A percentile compares a stretch with the other conserved stretches of the same genome.
Conservation (phyloP, 2,797 vertebrate species). For the Lepus townsendii region DNA sequence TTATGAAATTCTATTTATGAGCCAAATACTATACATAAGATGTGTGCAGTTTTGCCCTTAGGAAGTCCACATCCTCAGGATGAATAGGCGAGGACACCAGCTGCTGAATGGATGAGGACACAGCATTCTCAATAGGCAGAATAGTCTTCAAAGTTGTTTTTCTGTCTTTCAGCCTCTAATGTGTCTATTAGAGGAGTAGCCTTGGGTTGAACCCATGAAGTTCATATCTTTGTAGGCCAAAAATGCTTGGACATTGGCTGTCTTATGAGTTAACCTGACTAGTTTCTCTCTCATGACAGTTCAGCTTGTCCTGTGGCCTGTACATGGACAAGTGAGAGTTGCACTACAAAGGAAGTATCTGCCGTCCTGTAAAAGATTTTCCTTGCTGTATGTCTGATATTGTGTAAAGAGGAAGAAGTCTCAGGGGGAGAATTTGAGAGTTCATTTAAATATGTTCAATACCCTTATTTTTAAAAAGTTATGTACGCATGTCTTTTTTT, state of each 20-base stretch:
- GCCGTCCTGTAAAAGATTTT: neutral
- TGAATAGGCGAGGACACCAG: too few relatives aligned
- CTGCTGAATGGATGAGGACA: neutral
- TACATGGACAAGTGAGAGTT: neutral
- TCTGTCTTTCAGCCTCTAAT: neutral
- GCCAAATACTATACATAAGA: neutral
- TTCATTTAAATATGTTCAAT: neutral
- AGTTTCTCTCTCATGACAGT: neutral
- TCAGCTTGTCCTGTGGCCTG: neutral
- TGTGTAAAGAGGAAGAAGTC: neutral
- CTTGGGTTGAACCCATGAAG: neutral
- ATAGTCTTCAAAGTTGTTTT: neutral
- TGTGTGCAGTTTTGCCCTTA: neutral
- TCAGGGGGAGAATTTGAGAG: neutral
- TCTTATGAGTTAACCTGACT: neutral
- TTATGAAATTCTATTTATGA: neutral
- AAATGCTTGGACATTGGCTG: neutral
- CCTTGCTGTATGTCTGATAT: neutral
- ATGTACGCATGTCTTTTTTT: neutral
- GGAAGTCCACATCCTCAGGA: neutral
- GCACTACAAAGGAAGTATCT: neutral
- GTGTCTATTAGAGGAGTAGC: neutral
- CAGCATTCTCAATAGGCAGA: neutral
- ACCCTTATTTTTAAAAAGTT: neutral
- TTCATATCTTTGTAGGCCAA: neutral